Base-by-base conservation (phyloP, 2,797 vertebrate species). In the Agapornis canus region DNA sequence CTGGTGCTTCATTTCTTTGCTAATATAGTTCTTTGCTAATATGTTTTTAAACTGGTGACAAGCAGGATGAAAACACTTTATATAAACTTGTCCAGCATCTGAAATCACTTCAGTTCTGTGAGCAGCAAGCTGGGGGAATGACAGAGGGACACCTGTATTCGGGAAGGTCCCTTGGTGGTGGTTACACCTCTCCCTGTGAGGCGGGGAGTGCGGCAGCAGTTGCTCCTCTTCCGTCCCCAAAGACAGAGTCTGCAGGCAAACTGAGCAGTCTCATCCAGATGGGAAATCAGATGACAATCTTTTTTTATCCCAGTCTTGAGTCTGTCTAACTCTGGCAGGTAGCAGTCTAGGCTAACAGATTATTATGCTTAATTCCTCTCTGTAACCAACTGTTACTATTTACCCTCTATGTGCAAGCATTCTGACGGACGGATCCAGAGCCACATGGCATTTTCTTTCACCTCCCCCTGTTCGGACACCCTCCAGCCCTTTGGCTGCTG, bases 281-380 rank as follows among this genome's bases (percentile, higher is more conserved):
- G 96, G 95, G 95, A 94, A 96, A 89, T 93, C 88, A 82, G 78
- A 96, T 65, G 75, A 95, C 68, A 85, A 70, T 64, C 85, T 96
- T 92, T 94, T 95, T 97, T 92, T 97, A 96, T 92, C 96, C 64
- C 81, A 79, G 83, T 52, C 72, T 80, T 68, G 61, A 92, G 81
- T 87, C 82, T 95, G 82, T 52, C 87, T 94, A 86, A 86, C 86
- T 82, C 82, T 73, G 94, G 92, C 95, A 97, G 96, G 96, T 96
- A 96, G 85, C 82, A 89, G 91, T 27, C 80, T 89, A 85, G 94
- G 91, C 86, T 95, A 93, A 94, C 92, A 90, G 70, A 37, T 95
- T 96, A 95, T 96, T 96, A 95, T 51, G 91, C 91, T 82, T 95
- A 96, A 96, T 96, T 95, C 73, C 54, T 77, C 77, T 89, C 6